Evolutionary conservation across 2,888 invertebrate species (phyloP).

Genomic region (Catocala fraxini): DNA sequence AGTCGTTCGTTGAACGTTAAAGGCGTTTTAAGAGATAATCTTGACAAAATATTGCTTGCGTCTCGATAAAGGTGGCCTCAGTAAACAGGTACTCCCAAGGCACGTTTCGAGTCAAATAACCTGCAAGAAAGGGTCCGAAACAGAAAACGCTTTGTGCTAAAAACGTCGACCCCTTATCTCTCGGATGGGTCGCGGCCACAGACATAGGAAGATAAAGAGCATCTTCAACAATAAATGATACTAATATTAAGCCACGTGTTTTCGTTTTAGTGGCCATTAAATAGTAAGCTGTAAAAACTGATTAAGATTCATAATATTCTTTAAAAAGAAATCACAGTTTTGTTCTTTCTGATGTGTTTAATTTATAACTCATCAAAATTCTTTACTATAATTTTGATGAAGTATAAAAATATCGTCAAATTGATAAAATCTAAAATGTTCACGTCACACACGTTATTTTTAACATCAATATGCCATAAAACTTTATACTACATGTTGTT

Average conservation of each 20-base stretch:
- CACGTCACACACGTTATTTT: conserved; percentile 1
- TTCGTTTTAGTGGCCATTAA: conserved; percentile 17
- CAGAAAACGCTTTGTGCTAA: conserved; percentile 86
- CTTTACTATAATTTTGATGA: too few relatives aligned
- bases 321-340: conserved; percentile 29
- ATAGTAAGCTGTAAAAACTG: conserved; percentile 29
- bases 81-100: conserved; percentile 78
- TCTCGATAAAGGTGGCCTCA: conserved; percentile 77
- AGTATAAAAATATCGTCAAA: conserved; percentile 24
- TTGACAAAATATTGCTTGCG: conserved; percentile 75
- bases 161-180: conserved; percentile 86
- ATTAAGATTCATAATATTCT: conserved; percentile 32
- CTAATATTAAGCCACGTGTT: conserved; percentile 26
- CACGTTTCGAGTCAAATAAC: conserved; percentile 83
- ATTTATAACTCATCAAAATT: too few relatives aligned
- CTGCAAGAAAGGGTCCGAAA: conserved; percentile 81
- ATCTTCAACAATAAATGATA: conserved; percentile 43
- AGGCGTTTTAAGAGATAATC: conserved; percentile 80
- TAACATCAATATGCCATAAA: neutral
- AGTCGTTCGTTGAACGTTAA: conserved; percentile 71
- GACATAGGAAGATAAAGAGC: conserved; percentile 66
- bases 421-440: conserved; percentile 16
- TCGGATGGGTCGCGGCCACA: conserved; percentile 79
- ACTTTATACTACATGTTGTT: neutral
- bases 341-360: conserved; percentile 38